phyloP scores from a whole-genome alignment of 2,113 vertebrate species.

The Lathamus discolor region DNA sequence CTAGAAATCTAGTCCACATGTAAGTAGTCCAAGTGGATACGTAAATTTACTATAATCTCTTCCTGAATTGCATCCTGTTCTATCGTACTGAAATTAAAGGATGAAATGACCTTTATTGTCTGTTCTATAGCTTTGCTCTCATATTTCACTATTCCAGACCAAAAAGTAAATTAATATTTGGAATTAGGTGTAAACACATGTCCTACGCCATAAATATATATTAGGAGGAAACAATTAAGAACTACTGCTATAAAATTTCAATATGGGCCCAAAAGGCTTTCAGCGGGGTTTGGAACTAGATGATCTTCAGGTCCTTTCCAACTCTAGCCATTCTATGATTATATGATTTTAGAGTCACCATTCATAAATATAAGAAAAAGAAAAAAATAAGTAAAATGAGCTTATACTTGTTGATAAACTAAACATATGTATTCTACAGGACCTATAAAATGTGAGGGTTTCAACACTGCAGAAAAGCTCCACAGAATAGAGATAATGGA shows the following conservation, averaged over 20 bases:
- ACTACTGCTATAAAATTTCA: neutral
- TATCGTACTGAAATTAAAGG: neutral
- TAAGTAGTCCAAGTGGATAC: neutral
- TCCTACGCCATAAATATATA: neutral
- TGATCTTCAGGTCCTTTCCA: neutral
- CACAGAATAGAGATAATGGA: neutral
- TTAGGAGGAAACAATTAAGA: neutral
- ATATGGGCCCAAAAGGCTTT: neutral
- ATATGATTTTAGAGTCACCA: accelerated
- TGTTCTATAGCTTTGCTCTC: neutral
- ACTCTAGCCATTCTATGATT: neutral
- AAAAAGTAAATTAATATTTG: neutral
- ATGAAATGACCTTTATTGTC: neutral
- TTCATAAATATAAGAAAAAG: neutral
- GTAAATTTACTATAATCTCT: neutral
- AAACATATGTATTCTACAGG: neutral
- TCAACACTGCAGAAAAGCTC: neutral
- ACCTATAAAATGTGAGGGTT: neutral
- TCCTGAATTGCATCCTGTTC: neutral
- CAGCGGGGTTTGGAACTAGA: neutral
- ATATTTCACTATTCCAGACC: neutral
- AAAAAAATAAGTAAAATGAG: neutral
- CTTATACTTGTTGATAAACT: neutral
- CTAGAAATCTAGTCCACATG: neutral
- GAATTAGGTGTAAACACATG: neutral